Conservation (phyloP, 1,140 invertebrate genomes). For the Cepaea nemoralis region DNA sequence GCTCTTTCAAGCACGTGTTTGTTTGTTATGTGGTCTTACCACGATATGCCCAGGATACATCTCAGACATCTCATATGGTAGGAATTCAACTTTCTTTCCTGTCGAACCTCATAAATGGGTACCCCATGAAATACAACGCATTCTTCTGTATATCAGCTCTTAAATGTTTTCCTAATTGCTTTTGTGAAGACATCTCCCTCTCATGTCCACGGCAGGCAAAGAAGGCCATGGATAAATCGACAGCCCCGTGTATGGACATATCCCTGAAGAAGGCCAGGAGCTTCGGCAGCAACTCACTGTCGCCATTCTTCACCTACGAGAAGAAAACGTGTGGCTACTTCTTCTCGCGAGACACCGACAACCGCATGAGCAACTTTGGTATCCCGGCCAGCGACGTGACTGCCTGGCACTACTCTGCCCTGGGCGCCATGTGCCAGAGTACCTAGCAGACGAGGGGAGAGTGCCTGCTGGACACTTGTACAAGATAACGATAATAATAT, state of each 20-base stretch:
- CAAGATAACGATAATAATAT: no score
- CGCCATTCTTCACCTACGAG: conserved; percentile 65
- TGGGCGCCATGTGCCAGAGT: background rate
- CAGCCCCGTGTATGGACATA: conserved; percentile 36
- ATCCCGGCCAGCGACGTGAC: conserved; percentile 67
- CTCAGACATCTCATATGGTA: no score
- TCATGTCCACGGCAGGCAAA: background rate
- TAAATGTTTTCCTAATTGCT: no score
- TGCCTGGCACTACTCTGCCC: conserved; percentile 59
- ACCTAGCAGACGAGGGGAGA: background rate
- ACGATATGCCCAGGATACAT: no score
- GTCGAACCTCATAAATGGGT: no score
- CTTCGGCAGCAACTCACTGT: conserved; percentile 60
- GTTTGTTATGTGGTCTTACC: no score
- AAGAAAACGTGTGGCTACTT: conserved; percentile 70
- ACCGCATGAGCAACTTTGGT: conserved; percentile 67
- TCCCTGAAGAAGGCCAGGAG: conserved; percentile 39
- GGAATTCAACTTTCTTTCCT: no score
- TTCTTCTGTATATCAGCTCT: no score
- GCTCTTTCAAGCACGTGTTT: no score
- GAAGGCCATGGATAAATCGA: background rate
- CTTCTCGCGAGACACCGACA: conserved; percentile 66
- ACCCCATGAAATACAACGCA: no score
- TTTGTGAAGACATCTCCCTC: no score
- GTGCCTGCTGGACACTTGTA: no score